Conservation (phyloP, 2,797 vertebrate genomes). For the Urocyon cinereoargenteus region DNA sequence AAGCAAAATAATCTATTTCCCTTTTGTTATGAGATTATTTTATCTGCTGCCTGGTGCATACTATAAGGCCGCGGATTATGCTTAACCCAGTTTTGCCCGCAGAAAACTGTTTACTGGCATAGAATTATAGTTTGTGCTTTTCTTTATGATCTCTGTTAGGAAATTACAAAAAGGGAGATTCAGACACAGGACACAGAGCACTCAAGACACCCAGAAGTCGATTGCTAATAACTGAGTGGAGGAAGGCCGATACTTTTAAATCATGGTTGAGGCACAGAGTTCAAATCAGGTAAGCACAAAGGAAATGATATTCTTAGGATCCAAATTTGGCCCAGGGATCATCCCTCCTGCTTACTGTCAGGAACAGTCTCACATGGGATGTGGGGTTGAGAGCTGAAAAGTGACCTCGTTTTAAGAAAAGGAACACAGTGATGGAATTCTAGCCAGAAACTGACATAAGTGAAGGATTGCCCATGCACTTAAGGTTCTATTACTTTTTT, state of each 20-base stretch:
- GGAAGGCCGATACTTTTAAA: not conserved
- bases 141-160: not conserved
- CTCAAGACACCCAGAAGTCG: not conserved
- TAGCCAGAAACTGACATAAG: not conserved
- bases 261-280: not conserved
- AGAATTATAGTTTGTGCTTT: not conserved
- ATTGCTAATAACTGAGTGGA: not conserved
- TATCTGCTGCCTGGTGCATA: not conserved
- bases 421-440: not conserved
- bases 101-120: not conserved
- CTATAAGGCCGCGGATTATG: not conserved
- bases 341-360: not conserved
- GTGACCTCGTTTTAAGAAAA: not conserved
- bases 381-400: not conserved
- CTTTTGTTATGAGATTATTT: not conserved
- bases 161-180: not conserved
- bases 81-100: not conserved
- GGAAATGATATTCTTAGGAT: not conserved
- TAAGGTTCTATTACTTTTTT: not conserved
- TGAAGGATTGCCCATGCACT: accelerated
- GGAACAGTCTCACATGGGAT: not conserved
- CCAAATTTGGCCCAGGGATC: not conserved
- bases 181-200: no score
- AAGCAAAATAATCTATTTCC: not conserved
- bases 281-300: not conserved